These are phyloP conservation scores for Nymphalis io DNA, from an alignment of 1,140 invertebrate genomes.

Conservation along the genomic window DNA sequence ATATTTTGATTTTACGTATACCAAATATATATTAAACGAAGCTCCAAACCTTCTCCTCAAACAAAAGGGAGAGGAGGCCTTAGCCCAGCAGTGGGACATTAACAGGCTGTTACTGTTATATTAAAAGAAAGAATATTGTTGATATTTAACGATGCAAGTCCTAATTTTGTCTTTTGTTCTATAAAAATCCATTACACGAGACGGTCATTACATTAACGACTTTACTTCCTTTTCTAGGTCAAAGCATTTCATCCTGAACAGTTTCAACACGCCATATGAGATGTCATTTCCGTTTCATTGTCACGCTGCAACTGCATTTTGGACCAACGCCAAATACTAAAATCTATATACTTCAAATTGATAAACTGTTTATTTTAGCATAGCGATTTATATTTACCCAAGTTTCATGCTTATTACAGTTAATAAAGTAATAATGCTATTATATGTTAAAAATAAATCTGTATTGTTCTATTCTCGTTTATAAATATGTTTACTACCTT, in stretches of 20 bases:
- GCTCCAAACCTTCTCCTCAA: too few relatives aligned
- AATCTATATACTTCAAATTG: slow-evolving; percentile 10
- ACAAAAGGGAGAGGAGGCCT: too few relatives aligned
- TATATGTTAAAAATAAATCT: too few relatives aligned
- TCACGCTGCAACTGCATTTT: slow-evolving; percentile 23
- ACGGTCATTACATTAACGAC: slow-evolving; percentile 39
- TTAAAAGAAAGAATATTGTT: too few relatives aligned
- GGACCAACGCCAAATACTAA: slow-evolving; percentile 20
- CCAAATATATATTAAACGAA: too few relatives aligned
- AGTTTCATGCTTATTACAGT: neutral
- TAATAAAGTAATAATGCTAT: too few relatives aligned
- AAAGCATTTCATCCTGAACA: slow-evolving; percentile 18
- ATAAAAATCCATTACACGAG: slow-evolving; percentile 29
- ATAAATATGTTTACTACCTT: too few relatives aligned
- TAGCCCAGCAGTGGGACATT: too few relatives aligned
- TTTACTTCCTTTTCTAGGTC: slow-evolving; percentile 30
- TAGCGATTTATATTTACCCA: neutral
- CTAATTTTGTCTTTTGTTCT: slow-evolving; percentile 20
- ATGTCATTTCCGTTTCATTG: slow-evolving; percentile 29
- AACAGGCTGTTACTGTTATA: too few relatives aligned
- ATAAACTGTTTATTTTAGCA: neutral
- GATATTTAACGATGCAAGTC: neutral
- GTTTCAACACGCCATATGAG: slow-evolving; percentile 20
- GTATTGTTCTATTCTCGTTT: too few relatives aligned
- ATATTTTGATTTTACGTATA: too few relatives aligned